Evolutionary conservation across 2,797 vertebrate genomes (phyloP).

Genomic region (Rhynchotus rufescens): DNA sequence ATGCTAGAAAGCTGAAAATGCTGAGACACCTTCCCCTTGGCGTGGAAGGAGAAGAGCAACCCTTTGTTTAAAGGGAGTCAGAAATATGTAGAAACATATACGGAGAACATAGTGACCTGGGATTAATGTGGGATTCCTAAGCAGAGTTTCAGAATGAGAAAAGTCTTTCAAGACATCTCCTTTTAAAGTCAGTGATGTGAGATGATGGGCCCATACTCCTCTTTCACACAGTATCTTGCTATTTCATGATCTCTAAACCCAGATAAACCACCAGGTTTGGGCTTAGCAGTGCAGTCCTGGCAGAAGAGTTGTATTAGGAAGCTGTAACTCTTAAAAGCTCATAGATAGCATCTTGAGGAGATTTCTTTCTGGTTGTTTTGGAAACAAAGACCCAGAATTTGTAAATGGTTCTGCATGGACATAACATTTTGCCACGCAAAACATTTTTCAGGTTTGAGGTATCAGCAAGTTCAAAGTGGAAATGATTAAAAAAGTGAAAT

Average conservation of each 20-base stretch:
- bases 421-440: rapidly evolving
- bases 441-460: rapidly evolving
- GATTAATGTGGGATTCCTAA: background rate
- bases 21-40: background rate
- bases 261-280: background rate
- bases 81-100: background rate
- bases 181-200: background rate
- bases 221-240: rapidly evolving
- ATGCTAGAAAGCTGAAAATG: no score
- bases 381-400: background rate
- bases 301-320: background rate
- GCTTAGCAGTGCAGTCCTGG: background rate
- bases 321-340: background rate
- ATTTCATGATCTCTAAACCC: background rate
- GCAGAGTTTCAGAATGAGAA: background rate
- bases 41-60: background rate
- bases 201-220: rapidly evolving
- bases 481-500: no score
- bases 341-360: background rate
- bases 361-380: background rate
- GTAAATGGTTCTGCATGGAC: background rate
- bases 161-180: background rate
- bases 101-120: background rate
- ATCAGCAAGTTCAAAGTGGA: background rate
- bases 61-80: background rate